A percentile compares a stretch with the other conserved stretches of the same genome.
These are phyloP conservation scores for Cylas formicarius DNA, from an alignment of 1,140 invertebrate genomes.

Conservation along the genomic window DNA sequence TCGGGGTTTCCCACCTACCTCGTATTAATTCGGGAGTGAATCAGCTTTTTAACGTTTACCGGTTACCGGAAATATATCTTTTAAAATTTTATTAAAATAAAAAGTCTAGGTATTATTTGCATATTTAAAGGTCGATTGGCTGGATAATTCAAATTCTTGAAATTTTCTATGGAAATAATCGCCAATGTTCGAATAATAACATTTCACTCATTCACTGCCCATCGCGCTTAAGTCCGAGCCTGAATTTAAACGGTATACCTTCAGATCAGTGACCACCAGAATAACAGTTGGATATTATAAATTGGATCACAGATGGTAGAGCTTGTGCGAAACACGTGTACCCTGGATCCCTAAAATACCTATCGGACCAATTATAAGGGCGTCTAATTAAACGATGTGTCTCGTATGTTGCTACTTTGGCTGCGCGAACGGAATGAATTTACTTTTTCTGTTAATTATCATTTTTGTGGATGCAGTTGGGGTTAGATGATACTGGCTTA, in stretches of 20 bases:
- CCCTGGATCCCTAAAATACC: slow-evolving; percentile 33
- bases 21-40: too few relatives aligned
- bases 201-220: too few relatives aligned
- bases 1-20: too few relatives aligned
- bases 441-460: neutral
- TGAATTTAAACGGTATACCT: slow-evolving; percentile 31
- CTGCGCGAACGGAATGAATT: slow-evolving; percentile 1
- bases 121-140: too few relatives aligned
- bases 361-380: slow-evolving; percentile 30
- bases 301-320: slow-evolving; percentile 34
- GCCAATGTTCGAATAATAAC: too few relatives aligned
- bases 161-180: too few relatives aligned
- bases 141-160: too few relatives aligned
- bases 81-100: too few relatives aligned
- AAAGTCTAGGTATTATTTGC: too few relatives aligned
- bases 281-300: slow-evolving; percentile 29
- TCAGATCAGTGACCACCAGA: slow-evolving; percentile 15
- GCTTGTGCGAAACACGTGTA: slow-evolving; percentile 35
- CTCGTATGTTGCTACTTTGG: slow-evolving; percentile 17
- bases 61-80: too few relatives aligned
- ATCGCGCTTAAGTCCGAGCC: too few relatives aligned
- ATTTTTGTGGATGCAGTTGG: neutral
- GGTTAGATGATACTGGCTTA: neutral
- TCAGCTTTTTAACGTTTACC: too few relatives aligned
- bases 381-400: slow-evolving; percentile 35